Base-by-base conservation (phyloP, 2,888 invertebrate species). In the Melanostoma mellinum region DNA sequence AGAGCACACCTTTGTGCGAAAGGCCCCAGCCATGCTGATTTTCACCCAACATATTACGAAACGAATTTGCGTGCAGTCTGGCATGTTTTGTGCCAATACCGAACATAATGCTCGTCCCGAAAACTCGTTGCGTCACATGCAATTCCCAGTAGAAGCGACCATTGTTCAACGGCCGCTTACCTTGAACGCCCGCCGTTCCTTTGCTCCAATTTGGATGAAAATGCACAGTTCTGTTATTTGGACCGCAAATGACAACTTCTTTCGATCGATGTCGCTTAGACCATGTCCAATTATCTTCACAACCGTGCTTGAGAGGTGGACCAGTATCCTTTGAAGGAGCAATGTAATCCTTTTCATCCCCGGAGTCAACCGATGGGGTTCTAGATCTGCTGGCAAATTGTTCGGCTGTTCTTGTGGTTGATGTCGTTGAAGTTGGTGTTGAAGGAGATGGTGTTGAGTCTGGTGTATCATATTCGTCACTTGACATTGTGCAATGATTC, bases 201-300 rank as follows among this genome's bases (percentile, higher is more conserved):
- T 94, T 94, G 88, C 95, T 95, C 95, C 95, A 95, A 88, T 94
- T 94, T 5, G 95, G 95, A 90, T 95, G 95, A 88, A 95, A 95
- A 87, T 93, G 93, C 1, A 94, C 95, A n/a, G 93, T 93, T 50
- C 92, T 91, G 78, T 91, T 91, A 65, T 92, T 91, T 42, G 91
- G 89, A 3, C 93, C 94, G 80, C 92, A 92, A 9, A 95, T 90
- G 10, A 93, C 92, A n/a, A 94, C 93, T 87, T 93, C 93, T 63
- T 90, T 88, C 33, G 93, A 93, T 20, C 92, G 91, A 85, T 94
- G 93, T 9, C 92, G 90, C 56, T 92, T 91, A 88, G 93, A 94
- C 95, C 95, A 95, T 0, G 93, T 93, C 95, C 95, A 95, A 86
- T 92, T 91, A 87, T 95, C 95, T 48, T 93, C 93, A 89, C 94